Percentiles rank a stretch among this genome's conserved stretches.
Evolutionary conservation across 1,140 invertebrate species (phyloP).

Genomic region (Eulimnadia texana): DNA sequence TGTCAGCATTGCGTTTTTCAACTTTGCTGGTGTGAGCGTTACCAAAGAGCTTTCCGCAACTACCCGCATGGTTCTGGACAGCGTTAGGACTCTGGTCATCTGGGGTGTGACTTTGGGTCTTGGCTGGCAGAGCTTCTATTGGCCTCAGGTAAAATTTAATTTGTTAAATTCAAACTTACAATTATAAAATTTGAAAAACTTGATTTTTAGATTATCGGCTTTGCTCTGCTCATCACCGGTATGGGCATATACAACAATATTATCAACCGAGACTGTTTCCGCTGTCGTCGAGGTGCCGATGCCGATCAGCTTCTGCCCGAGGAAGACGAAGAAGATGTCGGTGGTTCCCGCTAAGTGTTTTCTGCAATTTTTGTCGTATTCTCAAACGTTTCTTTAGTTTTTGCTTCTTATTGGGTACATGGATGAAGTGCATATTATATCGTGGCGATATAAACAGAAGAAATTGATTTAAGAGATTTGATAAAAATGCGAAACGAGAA

Average conservation of each 20-base stretch:
- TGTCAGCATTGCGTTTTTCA: slow-evolving; percentile 88
- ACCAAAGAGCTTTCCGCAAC: slow-evolving; percentile 87
- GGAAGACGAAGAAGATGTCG: slow-evolving; percentile 1
- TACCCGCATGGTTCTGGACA: slow-evolving; percentile 83
- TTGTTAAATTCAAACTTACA: too few species aligned
- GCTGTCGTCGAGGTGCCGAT: slow-evolving; percentile 1
- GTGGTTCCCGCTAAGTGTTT: not conserved
- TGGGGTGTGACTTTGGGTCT: slow-evolving; percentile 64
- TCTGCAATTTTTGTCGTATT: too few species aligned
- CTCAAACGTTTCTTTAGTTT: too few species aligned
- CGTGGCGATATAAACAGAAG: too few species aligned
- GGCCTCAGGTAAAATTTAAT: slow-evolving; percentile 53
- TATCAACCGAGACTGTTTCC: slow-evolving; percentile 1
- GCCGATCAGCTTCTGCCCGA: not conserved
- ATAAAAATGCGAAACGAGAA: too few species aligned
- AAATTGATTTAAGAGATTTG: too few species aligned
- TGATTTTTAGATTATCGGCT: slow-evolving; percentile 47
- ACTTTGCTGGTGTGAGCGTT: slow-evolving; percentile 89
- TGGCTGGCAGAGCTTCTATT: slow-evolving; percentile 63
- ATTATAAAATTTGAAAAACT: too few species aligned
- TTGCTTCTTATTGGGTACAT: too few species aligned
- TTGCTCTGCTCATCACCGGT: slow-evolving; percentile 51
- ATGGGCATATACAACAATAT: slow-evolving; percentile 64
- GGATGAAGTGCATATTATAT: too few species aligned
- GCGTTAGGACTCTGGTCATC: slow-evolving; percentile 73